Evolutionary conservation across 2,797 vertebrate species (phyloP).

Genomic region (Pangasius sanitwongsei): DNA sequence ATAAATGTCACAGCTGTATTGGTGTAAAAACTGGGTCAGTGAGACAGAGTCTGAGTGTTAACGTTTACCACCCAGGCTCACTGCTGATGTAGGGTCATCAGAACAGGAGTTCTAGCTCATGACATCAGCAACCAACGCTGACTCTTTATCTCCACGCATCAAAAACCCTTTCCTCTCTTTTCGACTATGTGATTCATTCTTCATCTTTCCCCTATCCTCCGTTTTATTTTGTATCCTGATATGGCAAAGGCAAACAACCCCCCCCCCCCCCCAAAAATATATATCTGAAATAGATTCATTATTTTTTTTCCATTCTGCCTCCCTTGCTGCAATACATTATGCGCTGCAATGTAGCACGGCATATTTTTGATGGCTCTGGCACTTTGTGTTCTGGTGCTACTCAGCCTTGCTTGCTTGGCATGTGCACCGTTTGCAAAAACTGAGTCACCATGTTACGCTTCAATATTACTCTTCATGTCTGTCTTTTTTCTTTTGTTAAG

Average conservation of each 20-base stretch:
- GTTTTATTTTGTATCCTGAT: background rate
- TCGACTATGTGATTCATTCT: background rate
- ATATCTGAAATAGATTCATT: too few species aligned
- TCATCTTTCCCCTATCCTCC: background rate
- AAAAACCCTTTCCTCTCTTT: background rate
- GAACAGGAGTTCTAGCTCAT: background rate
- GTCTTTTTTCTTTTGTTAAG: constrained; percentile 24
- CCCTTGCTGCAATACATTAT: too few species aligned
- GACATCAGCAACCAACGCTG: background rate
- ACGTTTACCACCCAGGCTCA: background rate
- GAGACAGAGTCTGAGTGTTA: background rate
- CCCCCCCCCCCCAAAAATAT: too few species aligned
- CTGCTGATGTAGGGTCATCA: background rate
- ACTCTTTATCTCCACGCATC: background rate
- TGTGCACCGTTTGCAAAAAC: background rate
- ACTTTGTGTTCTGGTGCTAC: background rate
- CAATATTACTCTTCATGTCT: constrained; percentile 10
- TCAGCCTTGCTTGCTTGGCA: background rate
- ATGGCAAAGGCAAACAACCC: background rate
- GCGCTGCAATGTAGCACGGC: too few species aligned
- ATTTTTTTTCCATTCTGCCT: too few species aligned
- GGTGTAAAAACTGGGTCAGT: background rate
- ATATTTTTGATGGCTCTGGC: background rate
- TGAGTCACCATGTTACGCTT: background rate
- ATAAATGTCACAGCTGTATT: background rate